Percentiles rank a stretch among this genome's conserved stretches.
These are phyloP conservation scores for Rostratula benghalensis DNA, from an alignment of 2,113 vertebrate species.

Conservation along the genomic window DNA sequence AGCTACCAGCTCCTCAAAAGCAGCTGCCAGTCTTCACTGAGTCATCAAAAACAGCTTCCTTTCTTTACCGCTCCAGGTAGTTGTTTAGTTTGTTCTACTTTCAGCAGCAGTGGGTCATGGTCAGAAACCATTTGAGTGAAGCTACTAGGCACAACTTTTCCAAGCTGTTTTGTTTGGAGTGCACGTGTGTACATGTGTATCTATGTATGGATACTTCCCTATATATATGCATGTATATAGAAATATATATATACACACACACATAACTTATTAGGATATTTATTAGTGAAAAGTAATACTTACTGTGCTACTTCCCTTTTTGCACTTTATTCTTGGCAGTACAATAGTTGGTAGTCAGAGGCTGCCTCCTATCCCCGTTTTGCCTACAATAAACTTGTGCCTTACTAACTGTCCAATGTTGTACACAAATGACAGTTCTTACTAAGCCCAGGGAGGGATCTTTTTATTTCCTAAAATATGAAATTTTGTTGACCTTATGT, in stretches of 20 bases:
- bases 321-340: neutral
- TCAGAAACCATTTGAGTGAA: neutral
- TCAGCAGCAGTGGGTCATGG: neutral
- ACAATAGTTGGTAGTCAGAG: neutral
- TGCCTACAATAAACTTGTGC: neutral
- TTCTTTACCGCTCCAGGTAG: neutral
- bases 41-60: neutral
- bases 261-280: neutral
- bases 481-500: neutral
- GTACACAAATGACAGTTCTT: neutral
- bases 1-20: neutral
- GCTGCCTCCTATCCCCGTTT: neutral
- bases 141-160: neutral
- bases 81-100: neutral
- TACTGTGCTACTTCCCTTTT: accelerated
- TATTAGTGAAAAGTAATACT: neutral
- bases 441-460: neutral
- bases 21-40: neutral
- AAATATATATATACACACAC: accelerated
- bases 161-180: neutral
- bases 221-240: neutral
- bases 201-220: accelerated
- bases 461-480: neutral
- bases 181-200: neutral
- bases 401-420: neutral